A percentile compares a stretch with the other conserved stretches of the same genome.
Evolutionary conservation across 2,113 vertebrate species (phyloP).

Genomic region (Channa argus): DNA sequence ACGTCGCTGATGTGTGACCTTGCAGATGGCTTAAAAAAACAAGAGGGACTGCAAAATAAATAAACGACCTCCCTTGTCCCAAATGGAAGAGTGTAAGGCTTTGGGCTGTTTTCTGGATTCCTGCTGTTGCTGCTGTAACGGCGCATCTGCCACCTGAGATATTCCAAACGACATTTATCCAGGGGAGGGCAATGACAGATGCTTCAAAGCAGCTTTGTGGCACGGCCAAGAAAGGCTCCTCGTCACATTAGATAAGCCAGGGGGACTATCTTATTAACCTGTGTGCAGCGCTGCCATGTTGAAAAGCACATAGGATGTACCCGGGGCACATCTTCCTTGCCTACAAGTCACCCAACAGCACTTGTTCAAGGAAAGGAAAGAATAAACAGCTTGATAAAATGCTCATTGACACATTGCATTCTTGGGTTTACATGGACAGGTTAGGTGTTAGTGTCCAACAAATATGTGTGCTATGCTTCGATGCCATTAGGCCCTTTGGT

Average conservation of each 20-base stretch:
- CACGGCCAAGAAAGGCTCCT: constrained; percentile 79
- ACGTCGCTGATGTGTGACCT: constrained; percentile 54
- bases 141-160: constrained; percentile 83
- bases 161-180: constrained; percentile 85
- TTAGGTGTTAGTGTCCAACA: constrained; percentile 19
- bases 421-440: constrained; percentile 39
- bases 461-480: background rate
- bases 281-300: constrained; percentile 63
- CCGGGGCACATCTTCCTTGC: constrained; percentile 44
- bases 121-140: constrained; percentile 65
- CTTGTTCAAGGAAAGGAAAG: constrained; percentile 15
- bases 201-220: constrained; percentile 84
- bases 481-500: background rate
- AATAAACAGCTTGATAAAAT: constrained; percentile 64
- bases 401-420: constrained; percentile 35
- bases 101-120: constrained; percentile 77
- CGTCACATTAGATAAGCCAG: constrained; percentile 82
- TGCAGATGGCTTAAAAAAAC: constrained; percentile 27
- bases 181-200: constrained; percentile 82
- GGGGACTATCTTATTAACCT: constrained; percentile 78
- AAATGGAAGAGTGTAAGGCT: constrained; percentile 60
- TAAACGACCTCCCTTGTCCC: constrained; percentile 36
- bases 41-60: constrained; percentile 36
- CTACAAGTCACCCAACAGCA: constrained; percentile 40
- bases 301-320: constrained; percentile 62